A percentile compares a stretch with the other conserved stretches of the same genome.
These are phyloP conservation scores for Homarus americanus DNA, from an alignment of 1,140 invertebrate genomes.

Conservation along the genomic window DNA sequence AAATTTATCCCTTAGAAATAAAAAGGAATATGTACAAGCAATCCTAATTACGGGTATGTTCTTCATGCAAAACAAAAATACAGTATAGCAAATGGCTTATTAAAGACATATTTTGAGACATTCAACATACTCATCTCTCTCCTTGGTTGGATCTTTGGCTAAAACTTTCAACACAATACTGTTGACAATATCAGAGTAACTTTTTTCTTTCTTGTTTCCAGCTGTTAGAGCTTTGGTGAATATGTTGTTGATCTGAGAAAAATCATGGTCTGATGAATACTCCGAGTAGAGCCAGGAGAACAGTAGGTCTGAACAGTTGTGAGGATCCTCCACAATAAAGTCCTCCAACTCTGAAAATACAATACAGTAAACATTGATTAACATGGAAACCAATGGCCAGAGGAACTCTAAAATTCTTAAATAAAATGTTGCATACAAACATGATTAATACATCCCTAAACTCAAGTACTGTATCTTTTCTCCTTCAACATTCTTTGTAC, in stretches of 20 bases:
- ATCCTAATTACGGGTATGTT: too few species aligned
- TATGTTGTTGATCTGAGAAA: conserved; percentile 85
- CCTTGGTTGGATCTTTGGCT: conserved; percentile 83
- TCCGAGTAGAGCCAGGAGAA: conserved; percentile 96
- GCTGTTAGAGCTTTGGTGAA: background rate
- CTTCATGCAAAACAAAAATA: too few species aligned
- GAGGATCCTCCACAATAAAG: conserved; percentile 92
- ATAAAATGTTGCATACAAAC: too few species aligned
- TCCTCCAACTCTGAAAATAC: conserved; percentile 81
- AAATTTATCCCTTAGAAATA: too few species aligned
- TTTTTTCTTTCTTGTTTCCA: conserved; percentile 83
- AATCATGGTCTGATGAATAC: conserved; percentile 93
- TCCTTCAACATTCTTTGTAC: too few species aligned
- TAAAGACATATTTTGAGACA: too few species aligned
- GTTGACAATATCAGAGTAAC: conserved; percentile 91
- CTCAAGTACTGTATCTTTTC: too few species aligned
- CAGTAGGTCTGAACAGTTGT: conserved; percentile 89
- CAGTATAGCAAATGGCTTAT: too few species aligned
- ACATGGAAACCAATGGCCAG: too few species aligned
- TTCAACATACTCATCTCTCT: conserved; percentile 81
- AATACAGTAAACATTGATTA: conserved; percentile 77
- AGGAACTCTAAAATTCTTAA: too few species aligned
- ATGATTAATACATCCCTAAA: too few species aligned
- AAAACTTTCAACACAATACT: conserved; percentile 86
- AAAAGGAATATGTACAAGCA: too few species aligned